Evolutionary conservation across 1,140 invertebrate genomes (phyloP), one percentile per base, ranked within the genome.

Genomic region (Leptinotarsa lineolata): DNA sequence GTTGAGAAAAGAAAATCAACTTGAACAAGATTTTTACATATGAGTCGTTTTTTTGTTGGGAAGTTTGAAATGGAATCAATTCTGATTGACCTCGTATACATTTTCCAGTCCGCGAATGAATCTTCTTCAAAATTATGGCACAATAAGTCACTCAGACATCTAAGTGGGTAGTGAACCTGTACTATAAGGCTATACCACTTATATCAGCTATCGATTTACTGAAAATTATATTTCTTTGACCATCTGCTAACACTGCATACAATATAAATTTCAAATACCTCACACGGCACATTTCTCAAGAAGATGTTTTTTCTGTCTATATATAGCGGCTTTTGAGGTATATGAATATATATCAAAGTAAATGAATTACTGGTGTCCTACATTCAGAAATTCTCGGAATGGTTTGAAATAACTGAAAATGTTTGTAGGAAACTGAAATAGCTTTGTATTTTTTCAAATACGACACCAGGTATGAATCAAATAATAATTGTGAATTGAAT

Each of bases 251-350:
- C 15, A n/a, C 1, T 54, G 48, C 48, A 54, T 54, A 54, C 16
- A 54, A 54, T 54, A 54, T 54, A 54, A 54, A 54, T 54, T 54
- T 54, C 48, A 54, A 54, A 54, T 18, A 54, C 48, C 48, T 3
- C 15, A 54, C 48, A 54, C 6, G 48, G 48, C 2, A 54, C 48
- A 54, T 54, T 18, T 54, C 48, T 54, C 48, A 54, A 15, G 48
- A 54, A 54, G 48, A 54, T 54, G 15, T 4, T 54, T 54, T 54
- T 54, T 18, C 48, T 54, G 2, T 54, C 48, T 54, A 54, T 54
- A n/a, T 54, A 54, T 18, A 54, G 48, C 48, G 48, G 48, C 48
- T 54, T 54, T 54, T 54, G 48, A 54, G n/a, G 16, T 18, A 13
- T 16, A 54, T 16, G 48, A 54, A 54, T 54, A 18, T 16, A 54